These are phyloP conservation scores for Phyllostomus hastatus DNA, from an alignment of 2,113 vertebrate species.

Conservation along the genomic window DNA sequence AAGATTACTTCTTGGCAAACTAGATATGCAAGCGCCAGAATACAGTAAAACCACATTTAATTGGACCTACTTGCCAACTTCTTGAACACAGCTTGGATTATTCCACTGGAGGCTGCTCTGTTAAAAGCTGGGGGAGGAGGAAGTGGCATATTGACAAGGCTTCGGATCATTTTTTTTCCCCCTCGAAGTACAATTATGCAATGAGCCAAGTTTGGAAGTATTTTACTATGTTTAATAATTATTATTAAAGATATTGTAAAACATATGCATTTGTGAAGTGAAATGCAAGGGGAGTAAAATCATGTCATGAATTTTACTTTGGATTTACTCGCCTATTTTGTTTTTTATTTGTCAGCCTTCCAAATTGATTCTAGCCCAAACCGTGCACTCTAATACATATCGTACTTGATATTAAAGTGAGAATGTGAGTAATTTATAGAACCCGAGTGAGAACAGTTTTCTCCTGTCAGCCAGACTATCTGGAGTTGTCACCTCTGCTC, in stretches of 20 bases:
- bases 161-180: slow-evolving; percentile 81
- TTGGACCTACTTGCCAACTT: slow-evolving; percentile 90
- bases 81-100: slow-evolving; percentile 90
- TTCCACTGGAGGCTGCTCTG: slow-evolving; percentile 88
- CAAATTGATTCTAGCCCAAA: slow-evolving; percentile 73
- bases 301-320: slow-evolving; percentile 75
- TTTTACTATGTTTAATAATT: slow-evolving; percentile 90
- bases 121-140: slow-evolving; percentile 88
- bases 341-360: slow-evolving; percentile 71
- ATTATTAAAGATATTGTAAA: slow-evolving; percentile 86
- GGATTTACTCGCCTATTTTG: slow-evolving; percentile 78
- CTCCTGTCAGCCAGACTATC: slow-evolving; percentile 64
- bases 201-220: slow-evolving; percentile 87
- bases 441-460: slow-evolving; percentile 71
- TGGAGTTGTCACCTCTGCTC: slow-evolving; percentile 70
- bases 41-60: slow-evolving; percentile 91
- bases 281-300: slow-evolving; percentile 78
- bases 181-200: slow-evolving; percentile 83
- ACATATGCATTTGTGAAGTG: slow-evolving; percentile 85
- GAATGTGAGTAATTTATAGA: slow-evolving; percentile 64
- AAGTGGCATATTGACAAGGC: slow-evolving; percentile 87
- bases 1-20: slow-evolving; percentile 88
- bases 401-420: slow-evolving; percentile 72
- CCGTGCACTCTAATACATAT: slow-evolving; percentile 63
- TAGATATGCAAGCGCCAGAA: slow-evolving; percentile 88